phyloP scores from a whole-genome alignment of 2,797 vertebrate genomes.

The Ispidina lecontei region DNA sequence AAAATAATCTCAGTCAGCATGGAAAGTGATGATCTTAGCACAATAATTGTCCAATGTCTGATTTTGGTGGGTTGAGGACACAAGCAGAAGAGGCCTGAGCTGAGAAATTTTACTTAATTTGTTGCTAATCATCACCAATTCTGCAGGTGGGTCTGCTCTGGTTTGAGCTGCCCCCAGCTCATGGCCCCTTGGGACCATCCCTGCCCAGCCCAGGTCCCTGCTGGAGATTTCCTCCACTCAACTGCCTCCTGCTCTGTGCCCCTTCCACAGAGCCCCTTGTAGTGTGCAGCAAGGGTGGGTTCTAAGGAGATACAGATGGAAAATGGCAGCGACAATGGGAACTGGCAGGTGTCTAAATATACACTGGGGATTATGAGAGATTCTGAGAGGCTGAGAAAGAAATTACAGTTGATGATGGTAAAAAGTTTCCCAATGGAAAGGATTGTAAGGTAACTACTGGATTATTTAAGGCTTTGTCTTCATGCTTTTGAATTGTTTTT shows the following conservation, averaged over 20 bases:
- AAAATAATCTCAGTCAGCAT: accelerated
- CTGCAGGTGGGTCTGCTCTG: accelerated
- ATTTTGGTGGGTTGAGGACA: not conserved
- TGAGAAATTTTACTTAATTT: not conserved
- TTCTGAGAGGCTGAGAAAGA: not conserved
- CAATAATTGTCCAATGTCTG: not conserved
- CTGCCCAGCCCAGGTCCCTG: not conserved
- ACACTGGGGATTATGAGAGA: no score
- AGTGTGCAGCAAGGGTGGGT: accelerated
- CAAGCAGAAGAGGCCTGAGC: not conserved
- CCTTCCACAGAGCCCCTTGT: accelerated
- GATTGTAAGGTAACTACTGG: not conserved
- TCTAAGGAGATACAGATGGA: not conserved
- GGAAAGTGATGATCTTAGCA: not conserved
- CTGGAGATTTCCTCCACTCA: not conserved
- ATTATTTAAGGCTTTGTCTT: not conserved
- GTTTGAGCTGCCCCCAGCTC: accelerated
- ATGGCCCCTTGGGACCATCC: no score
- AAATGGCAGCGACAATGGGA: not conserved
- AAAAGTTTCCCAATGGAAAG: not conserved
- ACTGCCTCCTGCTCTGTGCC: not conserved
- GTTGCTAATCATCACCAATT: not conserved
- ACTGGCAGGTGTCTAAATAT: accelerated
- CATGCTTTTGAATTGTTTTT: not conserved
- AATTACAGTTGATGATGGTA: not conserved